A percentile compares a stretch with the other conserved stretches of the same genome.
phyloP scores from a whole-genome alignment of 2,888 invertebrate species.

The Phytoseiulus persimilis region DNA sequence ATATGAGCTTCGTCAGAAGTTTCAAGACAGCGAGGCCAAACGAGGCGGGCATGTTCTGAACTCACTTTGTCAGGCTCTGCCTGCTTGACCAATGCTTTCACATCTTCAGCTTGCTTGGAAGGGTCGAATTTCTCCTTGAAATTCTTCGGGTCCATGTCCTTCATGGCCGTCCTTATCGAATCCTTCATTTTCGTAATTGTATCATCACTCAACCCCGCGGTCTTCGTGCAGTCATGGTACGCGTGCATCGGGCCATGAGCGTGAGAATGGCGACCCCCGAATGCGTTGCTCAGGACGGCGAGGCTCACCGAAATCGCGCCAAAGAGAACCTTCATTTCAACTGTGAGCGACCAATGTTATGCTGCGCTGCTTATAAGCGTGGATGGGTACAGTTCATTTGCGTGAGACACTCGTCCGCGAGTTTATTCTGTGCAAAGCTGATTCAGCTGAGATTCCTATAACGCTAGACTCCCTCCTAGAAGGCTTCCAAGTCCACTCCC shows the following conservation, averaged over 20 bases:
- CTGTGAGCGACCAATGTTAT: not conserved
- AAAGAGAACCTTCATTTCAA: not conserved
- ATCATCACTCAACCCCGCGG: not conserved
- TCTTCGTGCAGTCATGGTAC: not conserved
- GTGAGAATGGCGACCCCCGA: not conserved
- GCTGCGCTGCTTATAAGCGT: not conserved
- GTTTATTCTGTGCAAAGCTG: not conserved
- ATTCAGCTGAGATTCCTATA: not conserved
- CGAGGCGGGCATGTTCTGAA: no score
- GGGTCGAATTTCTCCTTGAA: not conserved
- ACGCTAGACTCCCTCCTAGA: not conserved
- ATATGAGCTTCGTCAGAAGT: no score
- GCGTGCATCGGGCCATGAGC: not conserved
- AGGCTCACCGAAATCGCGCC: not conserved
- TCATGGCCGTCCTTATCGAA: not conserved
- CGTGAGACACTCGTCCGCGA: not conserved
- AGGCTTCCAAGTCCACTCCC: no score
- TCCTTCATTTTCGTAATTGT: not conserved
- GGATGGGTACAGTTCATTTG: not conserved
- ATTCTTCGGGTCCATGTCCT: not conserved
- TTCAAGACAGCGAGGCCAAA: no score
- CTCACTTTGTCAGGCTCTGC: not conserved
- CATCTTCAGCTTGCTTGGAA: not conserved
- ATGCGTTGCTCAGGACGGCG: not conserved
- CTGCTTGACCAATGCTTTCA: not conserved